Evolutionary conservation across 1,140 invertebrate species (phyloP).

Genomic region (Drosophila ogumai): DNA sequence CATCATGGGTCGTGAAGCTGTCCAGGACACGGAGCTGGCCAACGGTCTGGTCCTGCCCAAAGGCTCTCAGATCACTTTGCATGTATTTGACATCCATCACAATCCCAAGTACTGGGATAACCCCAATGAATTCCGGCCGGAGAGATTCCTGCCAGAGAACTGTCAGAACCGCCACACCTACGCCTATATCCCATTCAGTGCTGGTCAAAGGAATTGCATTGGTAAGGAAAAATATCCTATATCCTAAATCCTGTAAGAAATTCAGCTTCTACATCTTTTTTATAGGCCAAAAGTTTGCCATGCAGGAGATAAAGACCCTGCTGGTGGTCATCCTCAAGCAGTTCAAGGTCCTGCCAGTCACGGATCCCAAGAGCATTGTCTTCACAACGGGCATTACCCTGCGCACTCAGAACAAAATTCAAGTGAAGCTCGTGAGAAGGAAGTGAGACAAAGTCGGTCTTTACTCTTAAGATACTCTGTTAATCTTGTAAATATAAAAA

Average conservation of each 20-base stretch:
- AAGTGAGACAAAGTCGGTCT: background rate
- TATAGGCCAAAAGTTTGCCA: slow-evolving; percentile 85
- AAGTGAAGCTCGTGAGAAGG: slow-evolving; percentile 63
- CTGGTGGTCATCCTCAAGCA: slow-evolving; percentile 84
- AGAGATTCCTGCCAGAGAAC: slow-evolving; percentile 90
- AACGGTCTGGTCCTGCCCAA: slow-evolving; percentile 85
- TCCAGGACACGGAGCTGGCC: slow-evolving; percentile 84
- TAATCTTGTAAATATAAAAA: background rate
- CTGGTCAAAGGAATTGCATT: slow-evolving; percentile 79
- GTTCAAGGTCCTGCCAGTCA: slow-evolving; percentile 79
- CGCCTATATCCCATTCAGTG: slow-evolving; percentile 87
- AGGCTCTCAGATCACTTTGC: slow-evolving; percentile 84
- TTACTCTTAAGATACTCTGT: background rate
- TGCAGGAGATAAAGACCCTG: slow-evolving; percentile 85
- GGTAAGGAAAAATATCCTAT: slow-evolving; percentile 27
- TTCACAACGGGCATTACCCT: slow-evolving; percentile 71
- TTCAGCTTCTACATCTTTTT: background rate
- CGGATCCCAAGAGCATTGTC: slow-evolving; percentile 59
- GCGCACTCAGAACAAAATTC: slow-evolving; percentile 57
- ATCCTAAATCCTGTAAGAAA: background rate
- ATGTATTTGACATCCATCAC: slow-evolving; percentile 87
- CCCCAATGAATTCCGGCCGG: slow-evolving; percentile 91
- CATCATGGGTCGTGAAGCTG: slow-evolving; percentile 86
- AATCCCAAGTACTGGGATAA: slow-evolving; percentile 88
- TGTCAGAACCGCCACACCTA: slow-evolving; percentile 82